Evolutionary conservation across 2,797 vertebrate species (phyloP).

Genomic region (Myoxocephalus aenaeus): DNA sequence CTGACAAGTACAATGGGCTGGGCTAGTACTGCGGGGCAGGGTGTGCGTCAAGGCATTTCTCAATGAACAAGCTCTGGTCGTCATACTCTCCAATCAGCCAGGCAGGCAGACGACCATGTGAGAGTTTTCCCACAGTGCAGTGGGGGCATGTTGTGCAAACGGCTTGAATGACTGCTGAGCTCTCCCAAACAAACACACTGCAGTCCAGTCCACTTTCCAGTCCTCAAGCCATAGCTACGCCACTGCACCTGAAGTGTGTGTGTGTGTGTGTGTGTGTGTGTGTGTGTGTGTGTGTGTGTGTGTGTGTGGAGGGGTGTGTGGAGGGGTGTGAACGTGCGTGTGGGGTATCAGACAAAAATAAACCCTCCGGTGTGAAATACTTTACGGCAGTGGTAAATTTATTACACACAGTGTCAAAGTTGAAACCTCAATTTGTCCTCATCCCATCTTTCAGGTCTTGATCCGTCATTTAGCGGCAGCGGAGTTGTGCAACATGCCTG

Average conservation of each 20-base stretch:
- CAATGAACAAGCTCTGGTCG: conserved; percentile 55
- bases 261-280: conserved; percentile 10
- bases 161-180: conserved; percentile 51
- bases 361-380: conserved; percentile 47
- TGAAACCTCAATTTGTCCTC: conserved; percentile 60
- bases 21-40: conserved; percentile 35
- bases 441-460: conserved; percentile 52
- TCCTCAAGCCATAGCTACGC: conserved; percentile 27
- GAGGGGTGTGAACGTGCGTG: background rate
- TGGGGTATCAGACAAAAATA: conserved; percentile 13
- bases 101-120: conserved; percentile 50
- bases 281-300: conserved; percentile 12
- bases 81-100: conserved; percentile 40
- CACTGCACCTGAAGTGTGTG: conserved; percentile 13
- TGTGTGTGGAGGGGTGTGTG: conserved; percentile 18
- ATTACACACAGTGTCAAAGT: conserved; percentile 43
- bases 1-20: conserved; percentile 61
- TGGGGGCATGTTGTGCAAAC: conserved; percentile 71
- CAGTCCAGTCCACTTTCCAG: conserved; percentile 27
- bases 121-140: conserved; percentile 76
- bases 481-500: conserved; percentile 52
- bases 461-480: conserved; percentile 44
- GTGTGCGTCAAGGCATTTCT: conserved; percentile 63
- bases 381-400: conserved; percentile 51
- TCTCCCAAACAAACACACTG: conserved; percentile 46